These are phyloP conservation scores for Phocoena sinus DNA, from an alignment of 2,113 vertebrate genomes.

Conservation along the genomic window DNA sequence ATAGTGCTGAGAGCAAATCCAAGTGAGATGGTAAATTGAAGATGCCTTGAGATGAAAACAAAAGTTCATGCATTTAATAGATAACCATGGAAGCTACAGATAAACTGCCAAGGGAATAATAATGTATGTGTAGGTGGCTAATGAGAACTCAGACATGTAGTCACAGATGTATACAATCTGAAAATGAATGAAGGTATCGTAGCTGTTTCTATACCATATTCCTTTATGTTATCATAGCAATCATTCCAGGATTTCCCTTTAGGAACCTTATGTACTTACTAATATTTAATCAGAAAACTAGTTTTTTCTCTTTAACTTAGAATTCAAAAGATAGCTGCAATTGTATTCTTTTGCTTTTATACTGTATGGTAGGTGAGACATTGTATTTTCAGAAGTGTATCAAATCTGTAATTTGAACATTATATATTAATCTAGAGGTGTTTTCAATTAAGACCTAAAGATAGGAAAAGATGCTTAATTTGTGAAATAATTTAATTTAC, in stretches of 20 bases:
- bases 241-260: neutral
- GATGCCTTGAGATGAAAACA: neutral
- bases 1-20: neutral
- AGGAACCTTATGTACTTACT: neutral
- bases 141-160: neutral
- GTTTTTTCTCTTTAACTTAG: neutral
- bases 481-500: constrained; percentile 22
- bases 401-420: neutral
- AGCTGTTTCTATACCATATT: neutral
- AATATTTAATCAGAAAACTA: neutral
- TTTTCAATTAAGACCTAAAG: neutral
- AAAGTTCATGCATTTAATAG: neutral
- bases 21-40: constrained; percentile 7
- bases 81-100: neutral
- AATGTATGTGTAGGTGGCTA: neutral
- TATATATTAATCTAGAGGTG: neutral
- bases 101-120: neutral
- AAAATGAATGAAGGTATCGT: neutral
- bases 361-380: neutral
- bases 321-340: neutral
- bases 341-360: neutral
- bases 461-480: neutral
- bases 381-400: neutral
- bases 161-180: neutral
- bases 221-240: neutral